A percentile compares a stretch with the other conserved stretches of the same genome.
Evolutionary conservation across 1,140 invertebrate species (phyloP).

Genomic region (Pissodes strobi): DNA sequence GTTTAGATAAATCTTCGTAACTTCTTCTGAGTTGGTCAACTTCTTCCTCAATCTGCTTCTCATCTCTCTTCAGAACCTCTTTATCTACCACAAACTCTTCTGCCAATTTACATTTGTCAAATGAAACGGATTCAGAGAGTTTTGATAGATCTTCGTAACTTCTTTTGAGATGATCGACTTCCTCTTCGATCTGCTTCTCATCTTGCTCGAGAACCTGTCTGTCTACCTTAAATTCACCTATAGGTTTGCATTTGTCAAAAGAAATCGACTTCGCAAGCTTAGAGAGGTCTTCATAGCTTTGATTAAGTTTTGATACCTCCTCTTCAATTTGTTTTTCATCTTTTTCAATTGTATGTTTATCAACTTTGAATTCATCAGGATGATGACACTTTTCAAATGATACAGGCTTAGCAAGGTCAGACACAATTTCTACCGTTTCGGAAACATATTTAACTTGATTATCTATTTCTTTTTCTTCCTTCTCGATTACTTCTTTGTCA

Average conservation of each 20-base stretch:
- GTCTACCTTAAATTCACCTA: constrained; percentile 2
- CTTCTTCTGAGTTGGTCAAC: constrained; percentile 18
- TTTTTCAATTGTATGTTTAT: constrained; percentile 3
- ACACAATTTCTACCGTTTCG: constrained; percentile 15
- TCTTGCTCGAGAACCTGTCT: constrained; percentile 21
- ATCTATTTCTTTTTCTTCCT: constrained; percentile 31
- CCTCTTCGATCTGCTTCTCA: constrained; percentile 35
- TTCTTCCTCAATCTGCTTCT: constrained; percentile 35
- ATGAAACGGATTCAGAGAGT: constrained; percentile 32
- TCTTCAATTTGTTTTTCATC: constrained; percentile 5
- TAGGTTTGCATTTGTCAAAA: constrained; percentile 9
- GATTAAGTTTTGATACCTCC: constrained; percentile 10
- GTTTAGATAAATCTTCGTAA: constrained; percentile 30
- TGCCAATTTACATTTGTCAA: constrained; percentile 30
- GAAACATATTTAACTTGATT: constrained; percentile 19
- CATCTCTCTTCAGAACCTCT: constrained; percentile 22
- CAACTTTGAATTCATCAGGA: not conserved
- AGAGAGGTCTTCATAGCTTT: constrained; percentile 15
- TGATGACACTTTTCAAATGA: constrained; percentile 31
- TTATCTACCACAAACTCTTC: constrained; percentile 19
- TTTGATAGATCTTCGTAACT: constrained; percentile 30
- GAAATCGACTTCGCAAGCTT: constrained; percentile 19
- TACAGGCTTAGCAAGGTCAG: constrained; percentile 30
- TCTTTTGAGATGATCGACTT: constrained; percentile 25
- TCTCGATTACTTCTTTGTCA: constrained; percentile 1